Percentiles rank a stretch among this genome's conserved stretches.
Evolutionary conservation across 2,113 vertebrate species (phyloP).

Genomic region (Thermophis baileyi): DNA sequence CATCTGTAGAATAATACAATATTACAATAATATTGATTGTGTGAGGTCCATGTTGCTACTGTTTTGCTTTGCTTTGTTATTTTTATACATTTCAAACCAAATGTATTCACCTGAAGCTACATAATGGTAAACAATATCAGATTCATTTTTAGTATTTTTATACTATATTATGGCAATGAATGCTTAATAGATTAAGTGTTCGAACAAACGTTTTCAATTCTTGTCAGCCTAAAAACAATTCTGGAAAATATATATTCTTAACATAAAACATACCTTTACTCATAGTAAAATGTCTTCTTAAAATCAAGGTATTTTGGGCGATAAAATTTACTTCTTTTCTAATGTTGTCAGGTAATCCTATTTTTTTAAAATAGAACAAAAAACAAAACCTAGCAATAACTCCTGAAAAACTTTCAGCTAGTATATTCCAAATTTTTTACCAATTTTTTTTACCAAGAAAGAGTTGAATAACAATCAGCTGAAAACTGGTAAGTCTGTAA

Average conservation of each 20-base stretch:
- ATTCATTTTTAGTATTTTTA: neutral
- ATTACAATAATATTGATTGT: neutral
- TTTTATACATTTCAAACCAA: neutral
- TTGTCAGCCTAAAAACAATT: neutral
- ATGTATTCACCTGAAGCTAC: neutral
- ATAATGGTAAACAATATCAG: neutral
- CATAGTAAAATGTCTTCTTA: neutral
- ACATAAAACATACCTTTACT: neutral
- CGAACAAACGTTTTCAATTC: neutral
- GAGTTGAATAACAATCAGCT: constrained; percentile 24
- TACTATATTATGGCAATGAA: neutral
- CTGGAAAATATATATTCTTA: neutral
- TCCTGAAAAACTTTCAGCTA: constrained; percentile 28
- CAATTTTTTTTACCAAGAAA: constrained; percentile 9
- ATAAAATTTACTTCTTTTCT: neutral
- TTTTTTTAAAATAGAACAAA: neutral
- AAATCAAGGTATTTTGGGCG: neutral
- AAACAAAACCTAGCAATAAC: neutral
- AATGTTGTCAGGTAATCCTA: neutral
- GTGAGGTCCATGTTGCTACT: neutral
- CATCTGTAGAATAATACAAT: neutral
- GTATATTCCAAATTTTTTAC: constrained; percentile 29
- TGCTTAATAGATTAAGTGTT: neutral
- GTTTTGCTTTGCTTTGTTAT: neutral
- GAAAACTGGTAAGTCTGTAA: constrained; percentile 27